Percentiles rank a stretch among this genome's conserved stretches.
Evolutionary conservation across 2,797 vertebrate species (phyloP).

Genomic region (Ispidina lecontei): DNA sequence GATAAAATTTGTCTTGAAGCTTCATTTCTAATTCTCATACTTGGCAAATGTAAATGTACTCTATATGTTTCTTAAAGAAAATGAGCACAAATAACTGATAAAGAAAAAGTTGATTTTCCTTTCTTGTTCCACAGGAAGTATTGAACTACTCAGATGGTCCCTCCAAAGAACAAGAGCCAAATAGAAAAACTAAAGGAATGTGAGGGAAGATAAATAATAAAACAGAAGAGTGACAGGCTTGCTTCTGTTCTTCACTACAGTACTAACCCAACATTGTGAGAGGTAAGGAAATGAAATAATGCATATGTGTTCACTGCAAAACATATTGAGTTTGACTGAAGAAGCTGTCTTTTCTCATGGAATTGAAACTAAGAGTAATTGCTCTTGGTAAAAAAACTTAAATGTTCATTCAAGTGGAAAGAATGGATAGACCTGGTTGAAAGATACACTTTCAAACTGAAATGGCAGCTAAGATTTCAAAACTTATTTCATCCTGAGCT

Average conservation of each 20-base stretch:
- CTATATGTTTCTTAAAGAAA: background rate
- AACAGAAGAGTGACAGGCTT: background rate
- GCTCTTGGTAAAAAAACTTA: background rate
- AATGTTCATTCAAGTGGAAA: background rate
- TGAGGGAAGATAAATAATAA: background rate
- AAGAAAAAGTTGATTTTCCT: background rate
- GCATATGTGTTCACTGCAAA: background rate
- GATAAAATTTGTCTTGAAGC: background rate
- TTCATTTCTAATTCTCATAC: conserved; percentile 14
- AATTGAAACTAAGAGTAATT: background rate
- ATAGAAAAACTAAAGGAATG: background rate
- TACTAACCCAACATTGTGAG: background rate
- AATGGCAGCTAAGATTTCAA: background rate
- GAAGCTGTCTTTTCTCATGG: background rate
- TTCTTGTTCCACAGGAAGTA: background rate
- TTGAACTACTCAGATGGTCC: background rate
- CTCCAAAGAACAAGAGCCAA: background rate
- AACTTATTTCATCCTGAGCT: background rate
- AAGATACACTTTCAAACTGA: background rate
- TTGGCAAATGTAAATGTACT: background rate
- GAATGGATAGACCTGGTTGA: background rate
- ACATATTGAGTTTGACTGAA: background rate
- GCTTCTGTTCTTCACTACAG: background rate
- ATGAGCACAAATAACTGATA: background rate
- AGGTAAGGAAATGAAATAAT: background rate